Evolutionary conservation across 2,113 vertebrate genomes (phyloP).

Genomic region (Tetrao urogallus): DNA sequence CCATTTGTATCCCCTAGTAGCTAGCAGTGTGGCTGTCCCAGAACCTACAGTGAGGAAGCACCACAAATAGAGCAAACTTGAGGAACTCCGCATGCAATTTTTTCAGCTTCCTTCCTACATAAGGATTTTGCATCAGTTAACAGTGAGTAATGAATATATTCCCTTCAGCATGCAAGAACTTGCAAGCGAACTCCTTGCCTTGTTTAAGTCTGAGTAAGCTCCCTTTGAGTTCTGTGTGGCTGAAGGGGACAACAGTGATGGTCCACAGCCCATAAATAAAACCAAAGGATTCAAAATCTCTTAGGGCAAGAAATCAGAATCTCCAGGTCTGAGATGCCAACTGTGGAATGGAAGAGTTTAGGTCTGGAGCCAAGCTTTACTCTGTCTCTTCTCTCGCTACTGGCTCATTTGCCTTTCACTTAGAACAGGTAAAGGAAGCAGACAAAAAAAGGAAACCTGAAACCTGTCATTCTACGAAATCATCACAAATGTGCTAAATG

Average conservation of each 20-base stretch:
- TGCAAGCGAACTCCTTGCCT: not conserved
- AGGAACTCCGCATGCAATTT: not conserved
- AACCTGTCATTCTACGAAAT: not conserved
- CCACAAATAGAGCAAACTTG: not conserved
- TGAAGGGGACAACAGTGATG: rapidly evolving
- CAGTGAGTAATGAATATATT: not conserved
- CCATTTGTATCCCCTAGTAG: not conserved
- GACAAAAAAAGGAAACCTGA: not conserved
- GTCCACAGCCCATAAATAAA: not conserved
- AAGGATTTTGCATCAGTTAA: not conserved
- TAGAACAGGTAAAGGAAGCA: not conserved
- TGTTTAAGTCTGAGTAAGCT: not conserved
- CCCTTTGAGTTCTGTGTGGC: not conserved
- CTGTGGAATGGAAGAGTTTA: not conserved
- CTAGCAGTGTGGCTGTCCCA: not conserved
- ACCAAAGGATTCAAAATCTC: not conserved
- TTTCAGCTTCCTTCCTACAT: not conserved
- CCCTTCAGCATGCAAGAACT: not conserved
- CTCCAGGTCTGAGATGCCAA: not conserved
- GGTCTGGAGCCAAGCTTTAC: not conserved
- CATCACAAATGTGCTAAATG: not conserved
- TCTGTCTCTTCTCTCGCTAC: not conserved
- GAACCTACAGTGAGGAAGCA: rapidly evolving
- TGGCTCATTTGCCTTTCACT: not conserved
- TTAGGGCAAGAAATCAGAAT: not conserved